Base-by-base conservation (phyloP, 2,113 vertebrate species). In the Sakesphorus luctuosus region DNA sequence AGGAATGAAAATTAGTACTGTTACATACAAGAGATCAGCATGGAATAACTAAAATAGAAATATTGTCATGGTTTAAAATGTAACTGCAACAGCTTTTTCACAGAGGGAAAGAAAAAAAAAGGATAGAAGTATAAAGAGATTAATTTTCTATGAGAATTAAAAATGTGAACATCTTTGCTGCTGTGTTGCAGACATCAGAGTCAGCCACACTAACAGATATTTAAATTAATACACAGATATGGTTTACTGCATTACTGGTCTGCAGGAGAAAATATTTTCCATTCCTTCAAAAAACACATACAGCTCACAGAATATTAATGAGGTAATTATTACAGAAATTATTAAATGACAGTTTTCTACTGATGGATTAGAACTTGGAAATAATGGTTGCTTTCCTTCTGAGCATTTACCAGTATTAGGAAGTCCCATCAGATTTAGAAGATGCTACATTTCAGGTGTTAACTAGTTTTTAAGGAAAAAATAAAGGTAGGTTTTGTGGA, bases 1-100 rank as follows among this genome's bases (percentile, higher is more conserved):
- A 84, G n/a, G 66, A 97, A 97, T 91, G 92, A 97, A 62, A 98
- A 93, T 97, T 29, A 95, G 29, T 38, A 50, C 36, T 18, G 11
- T 98, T 95, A 97, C 82, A 85, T 62, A 67, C 8, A 61, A 43
- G 53, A 96, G 49, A 50, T 29, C 35, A 75, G 21, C 47, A 81
- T 2, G 18, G 53, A 96, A 95, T 53, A 91, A 47, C 38, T 94
- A 75, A 90, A 80, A 77, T 35, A 73, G 2, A 85, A 91, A 85
- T 72, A 61, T 15, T 36, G 7, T 26, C 46, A 53, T 7, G 10
- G 10, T 61, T 92, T 72, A 87, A 91, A 87, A 91, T 21, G 58
- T 35, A 81, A 3, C 35, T 59, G 18, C 50, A 67, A 61, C 8
- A 50, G 36, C 7, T 3, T 50, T 79, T 40, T 59, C 62, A 38